phyloP scores from a whole-genome alignment of 2,797 vertebrate species.

The Hydrolagus colliei region DNA sequence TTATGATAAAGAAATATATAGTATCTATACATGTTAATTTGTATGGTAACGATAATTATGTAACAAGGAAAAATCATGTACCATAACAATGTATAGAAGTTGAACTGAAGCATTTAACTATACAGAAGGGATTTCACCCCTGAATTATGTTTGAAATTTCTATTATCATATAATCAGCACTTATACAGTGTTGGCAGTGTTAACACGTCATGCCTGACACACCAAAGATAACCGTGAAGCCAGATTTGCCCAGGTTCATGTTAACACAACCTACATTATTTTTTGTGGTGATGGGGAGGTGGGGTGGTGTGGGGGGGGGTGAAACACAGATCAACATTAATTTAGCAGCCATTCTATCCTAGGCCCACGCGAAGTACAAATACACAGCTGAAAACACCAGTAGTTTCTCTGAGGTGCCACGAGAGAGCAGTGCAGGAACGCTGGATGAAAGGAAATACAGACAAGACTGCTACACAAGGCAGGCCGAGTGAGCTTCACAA shows the following conservation, averaged over 20 bases:
- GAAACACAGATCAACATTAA: not conserved
- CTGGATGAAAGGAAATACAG: too few relatives aligned
- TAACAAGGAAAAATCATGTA: too few relatives aligned
- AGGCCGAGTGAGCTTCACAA: not conserved
- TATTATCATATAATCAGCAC: not conserved
- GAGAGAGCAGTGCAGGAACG: slow-evolving; percentile 5
- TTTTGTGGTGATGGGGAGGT: too few relatives aligned
- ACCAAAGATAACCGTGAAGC: not conserved
- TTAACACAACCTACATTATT: not conserved
- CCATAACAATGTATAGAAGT: too few relatives aligned
- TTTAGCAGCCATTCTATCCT: not conserved
- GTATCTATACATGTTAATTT: too few relatives aligned
- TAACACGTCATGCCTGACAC: not conserved
- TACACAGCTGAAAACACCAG: not conserved
- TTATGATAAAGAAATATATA: too few relatives aligned
- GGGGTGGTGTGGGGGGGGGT: too few relatives aligned
- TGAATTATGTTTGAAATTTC: not conserved
- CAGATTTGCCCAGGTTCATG: not conserved
- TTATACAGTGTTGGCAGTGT: not conserved
- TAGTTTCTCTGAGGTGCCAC: slow-evolving; percentile 9
- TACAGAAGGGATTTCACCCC: not conserved
- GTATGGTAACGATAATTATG: too few relatives aligned
- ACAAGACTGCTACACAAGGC: not conserved
- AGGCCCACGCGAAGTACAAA: not conserved
- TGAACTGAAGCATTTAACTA: too few relatives aligned